A percentile compares a stretch with the other conserved stretches of the same genome.
phyloP scores from a whole-genome alignment of 2,797 vertebrate species.

The Gephyroberyx darwinii region DNA sequence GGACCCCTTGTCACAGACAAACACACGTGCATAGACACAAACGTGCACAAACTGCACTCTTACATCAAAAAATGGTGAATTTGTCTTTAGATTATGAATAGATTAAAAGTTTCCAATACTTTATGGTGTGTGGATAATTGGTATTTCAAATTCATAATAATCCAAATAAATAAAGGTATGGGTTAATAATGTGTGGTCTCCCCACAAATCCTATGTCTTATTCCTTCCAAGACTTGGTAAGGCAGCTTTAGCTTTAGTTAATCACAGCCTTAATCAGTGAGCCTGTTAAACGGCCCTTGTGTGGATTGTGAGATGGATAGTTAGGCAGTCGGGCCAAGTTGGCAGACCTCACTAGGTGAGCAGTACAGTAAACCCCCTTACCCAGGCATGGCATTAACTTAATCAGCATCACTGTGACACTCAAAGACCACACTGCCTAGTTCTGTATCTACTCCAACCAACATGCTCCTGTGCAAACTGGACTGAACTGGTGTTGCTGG shows the following conservation, averaged over 20 bases:
- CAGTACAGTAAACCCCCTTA: slow-evolving; percentile 41
- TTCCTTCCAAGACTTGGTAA: slow-evolving; percentile 28
- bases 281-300: slow-evolving; percentile 58
- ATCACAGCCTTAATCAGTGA: slow-evolving; percentile 64
- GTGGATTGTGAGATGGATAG: slow-evolving; percentile 48
- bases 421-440: slow-evolving; percentile 67
- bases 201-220: slow-evolving; percentile 27
- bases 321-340: slow-evolving; percentile 41
- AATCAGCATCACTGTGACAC: slow-evolving; percentile 47
- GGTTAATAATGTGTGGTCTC: slow-evolving; percentile 27
- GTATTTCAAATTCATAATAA: slow-evolving; percentile 27
- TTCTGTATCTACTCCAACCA: slow-evolving; percentile 51
- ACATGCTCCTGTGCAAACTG: slow-evolving; percentile 58
- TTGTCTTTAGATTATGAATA: neutral
- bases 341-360: slow-evolving; percentile 43
- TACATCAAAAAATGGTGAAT: neutral
- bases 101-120: slow-evolving; percentile 20
- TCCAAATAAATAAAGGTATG: neutral
- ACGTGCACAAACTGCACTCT: neutral
- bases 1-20: neutral
- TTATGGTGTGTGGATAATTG: neutral
- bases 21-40: neutral
- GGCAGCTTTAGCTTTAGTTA: slow-evolving; percentile 56
- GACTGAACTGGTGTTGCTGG: slow-evolving; percentile 54
- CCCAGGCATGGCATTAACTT: slow-evolving; percentile 44